phyloP scores from a whole-genome alignment of 2,888 invertebrate genomes.

The Drosophila suboccidentalis region DNA sequence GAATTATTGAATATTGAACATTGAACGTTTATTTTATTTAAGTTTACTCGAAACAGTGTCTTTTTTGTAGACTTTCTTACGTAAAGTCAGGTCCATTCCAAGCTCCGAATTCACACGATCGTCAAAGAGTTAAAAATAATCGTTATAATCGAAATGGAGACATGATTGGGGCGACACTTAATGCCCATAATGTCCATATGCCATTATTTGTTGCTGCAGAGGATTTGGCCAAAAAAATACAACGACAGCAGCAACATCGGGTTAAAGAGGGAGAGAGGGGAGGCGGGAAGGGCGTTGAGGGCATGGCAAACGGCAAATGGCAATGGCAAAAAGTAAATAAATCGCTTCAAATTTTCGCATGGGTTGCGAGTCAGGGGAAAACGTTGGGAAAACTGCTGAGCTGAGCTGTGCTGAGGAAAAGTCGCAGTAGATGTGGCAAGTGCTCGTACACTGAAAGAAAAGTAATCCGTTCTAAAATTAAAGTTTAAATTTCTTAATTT shows the following conservation, averaged over 20 bases:
- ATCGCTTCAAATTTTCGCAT: conserved; percentile 79
- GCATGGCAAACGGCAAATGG: conserved; percentile 48
- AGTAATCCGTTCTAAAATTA: no score
- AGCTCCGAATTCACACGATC: neutral
- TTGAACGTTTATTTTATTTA: no score
- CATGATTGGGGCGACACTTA: conserved; percentile 31
- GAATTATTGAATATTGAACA: no score
- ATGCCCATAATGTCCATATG: conserved; percentile 59
- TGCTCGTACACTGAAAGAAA: no score
- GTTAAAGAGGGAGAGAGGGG: conserved; percentile 1
- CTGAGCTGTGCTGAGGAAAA: conserved; percentile 44
- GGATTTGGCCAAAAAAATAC: conserved; percentile 51
- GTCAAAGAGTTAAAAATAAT: neutral
- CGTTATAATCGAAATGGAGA: conserved; percentile 7
- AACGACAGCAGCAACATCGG: conserved; percentile 26
- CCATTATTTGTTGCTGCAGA: conserved; percentile 69
- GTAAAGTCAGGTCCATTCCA: neutral
- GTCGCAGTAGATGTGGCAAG: conserved; percentile 10
- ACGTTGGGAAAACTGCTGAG: conserved; percentile 70
- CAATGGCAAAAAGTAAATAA: conserved; percentile 74
- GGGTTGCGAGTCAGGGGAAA: conserved; percentile 63
- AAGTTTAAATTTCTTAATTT: no score
- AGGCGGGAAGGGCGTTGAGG: conserved; percentile 24
- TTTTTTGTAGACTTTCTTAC: no score
- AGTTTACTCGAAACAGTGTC: no score